Percentiles rank a stretch among this genome's conserved stretches.
These are phyloP conservation scores for Valencia hispanica DNA, from an alignment of 2,797 vertebrate species.

Conservation along the genomic window DNA sequence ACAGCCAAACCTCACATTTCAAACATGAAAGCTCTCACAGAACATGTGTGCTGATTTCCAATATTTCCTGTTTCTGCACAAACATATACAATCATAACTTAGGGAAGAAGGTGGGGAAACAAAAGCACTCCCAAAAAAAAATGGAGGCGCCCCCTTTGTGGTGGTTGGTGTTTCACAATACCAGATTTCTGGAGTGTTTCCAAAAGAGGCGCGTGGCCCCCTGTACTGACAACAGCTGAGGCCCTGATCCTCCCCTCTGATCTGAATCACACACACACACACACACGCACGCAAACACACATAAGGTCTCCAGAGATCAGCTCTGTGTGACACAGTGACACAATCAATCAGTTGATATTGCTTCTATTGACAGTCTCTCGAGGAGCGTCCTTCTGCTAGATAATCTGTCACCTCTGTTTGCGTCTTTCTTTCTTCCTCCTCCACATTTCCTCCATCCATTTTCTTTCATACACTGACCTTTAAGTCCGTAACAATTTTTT, in stretches of 20 bases:
- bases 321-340: conserved; percentile 69
- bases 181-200: conserved; percentile 67
- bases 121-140: conserved; percentile 42
- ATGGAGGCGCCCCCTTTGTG: conserved; percentile 61
- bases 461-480: conserved; percentile 42
- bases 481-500: conserved; percentile 27
- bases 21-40: conserved; percentile 40
- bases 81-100: conserved; percentile 71
- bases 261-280: conserved; percentile 15
- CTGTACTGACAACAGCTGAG: conserved; percentile 69
- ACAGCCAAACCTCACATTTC: conserved; percentile 50
- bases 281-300: conserved; percentile 21
- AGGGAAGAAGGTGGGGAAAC: conserved; percentile 50
- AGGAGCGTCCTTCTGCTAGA: conserved; percentile 70
- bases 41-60: conserved; percentile 49
- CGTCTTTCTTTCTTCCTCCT: conserved; percentile 8
- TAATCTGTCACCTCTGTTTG: conserved; percentile 49
- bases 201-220: conserved; percentile 65
- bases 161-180: conserved; percentile 63
- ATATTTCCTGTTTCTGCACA: conserved; percentile 54
- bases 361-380: conserved; percentile 77
- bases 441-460: conserved; percentile 16
- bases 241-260: conserved; percentile 24
- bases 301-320: conserved; percentile 55
- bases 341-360: conserved; percentile 83